These are phyloP conservation scores for Sycophaga agraensis DNA, from an alignment of 1,140 invertebrate species.

Conservation along the genomic window DNA sequence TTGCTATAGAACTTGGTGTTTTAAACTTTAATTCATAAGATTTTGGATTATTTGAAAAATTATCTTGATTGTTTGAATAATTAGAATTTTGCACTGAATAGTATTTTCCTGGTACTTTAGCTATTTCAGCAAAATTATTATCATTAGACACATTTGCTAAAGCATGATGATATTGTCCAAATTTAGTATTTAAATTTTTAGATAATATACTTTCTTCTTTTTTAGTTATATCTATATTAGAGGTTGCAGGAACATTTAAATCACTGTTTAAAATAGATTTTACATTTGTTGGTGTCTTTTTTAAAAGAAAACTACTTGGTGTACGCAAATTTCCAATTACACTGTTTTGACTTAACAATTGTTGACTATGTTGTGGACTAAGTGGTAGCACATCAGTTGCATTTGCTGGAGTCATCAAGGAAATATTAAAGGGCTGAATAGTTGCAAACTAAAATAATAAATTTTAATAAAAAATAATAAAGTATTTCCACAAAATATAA, in stretches of 20 bases:
- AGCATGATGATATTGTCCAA: constrained; percentile 1
- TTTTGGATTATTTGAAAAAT: not conserved
- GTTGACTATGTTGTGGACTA: constrained; percentile 39
- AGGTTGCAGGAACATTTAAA: too few relatives aligned
- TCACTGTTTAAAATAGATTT: too few relatives aligned
- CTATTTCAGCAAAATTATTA: not conserved
- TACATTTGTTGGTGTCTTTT: constrained; percentile 21
- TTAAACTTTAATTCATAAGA: not conserved
- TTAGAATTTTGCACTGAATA: not conserved
- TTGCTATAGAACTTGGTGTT: constrained; percentile 9
- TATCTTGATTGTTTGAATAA: not conserved
- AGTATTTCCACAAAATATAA: too few relatives aligned
- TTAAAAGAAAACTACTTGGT: constrained; percentile 51
- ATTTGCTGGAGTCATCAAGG: constrained; percentile 47
- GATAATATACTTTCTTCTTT: too few relatives aligned
- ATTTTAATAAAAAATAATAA: constrained; percentile 10
- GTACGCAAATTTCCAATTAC: constrained; percentile 42
- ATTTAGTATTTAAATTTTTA: too few relatives aligned
- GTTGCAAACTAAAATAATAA: constrained; percentile 38
- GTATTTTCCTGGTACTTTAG: not conserved
- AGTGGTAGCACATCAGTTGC: constrained; percentile 44
- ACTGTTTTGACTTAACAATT: constrained; percentile 15
- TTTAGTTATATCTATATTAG: too few relatives aligned
- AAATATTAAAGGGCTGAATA: constrained; percentile 41
- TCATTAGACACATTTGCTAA: constrained; percentile 1